Base-by-base conservation (phyloP, 1,140 invertebrate species). In the Brachionus manjavacas region DNA sequence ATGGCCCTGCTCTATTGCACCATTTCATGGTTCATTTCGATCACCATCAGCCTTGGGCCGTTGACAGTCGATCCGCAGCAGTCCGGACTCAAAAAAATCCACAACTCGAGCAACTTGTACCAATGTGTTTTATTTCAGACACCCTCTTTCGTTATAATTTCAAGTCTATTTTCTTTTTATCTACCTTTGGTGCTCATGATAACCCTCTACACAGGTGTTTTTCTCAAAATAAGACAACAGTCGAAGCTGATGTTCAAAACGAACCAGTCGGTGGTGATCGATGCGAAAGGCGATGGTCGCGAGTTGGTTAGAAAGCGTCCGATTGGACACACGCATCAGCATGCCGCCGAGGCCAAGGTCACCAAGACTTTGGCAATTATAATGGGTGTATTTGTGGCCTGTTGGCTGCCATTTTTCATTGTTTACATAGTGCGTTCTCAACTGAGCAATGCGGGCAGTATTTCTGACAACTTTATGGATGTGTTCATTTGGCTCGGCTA, bases 171-270 rank as follows among this genome's bases (percentile, higher is more conserved):
- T 8, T 96, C 95, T 74, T 98, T 98, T 92, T 96, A 96, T 89
- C 93, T 98, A 86, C 96, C 96, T 11, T 96, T 96, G 93, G 92
- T 96, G 86, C 93, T 98, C 43, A 97, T 98, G 94, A 91, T 97
- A 74, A 96, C 97, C 91, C 95, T 98, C 90, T 98, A 98, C 90
- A 95, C 95, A 92, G 92, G 94, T 85, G 98, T 98, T 86, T 98
- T 98, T 90, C 92, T 93, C 83, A 95, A 88, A 31, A 85, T 90
- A 23, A 84, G 85, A 28, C 70, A 83, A n/a, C 80, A 80, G 41
- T 80, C 76, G 25, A 81, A 80, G 23, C n/a, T 35, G n/a, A 39
- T 64, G 35, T 64, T 64, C 12, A 60, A 52, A 31, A 55, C 41
- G n/a, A 79, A 16, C 11, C 31, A 60, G 8, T 14, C 25, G 14